Evolutionary conservation across 2,888 invertebrate genomes (phyloP), one percentile per base, ranked within the genome.

Genomic region (Masnerella sp.): DNA sequence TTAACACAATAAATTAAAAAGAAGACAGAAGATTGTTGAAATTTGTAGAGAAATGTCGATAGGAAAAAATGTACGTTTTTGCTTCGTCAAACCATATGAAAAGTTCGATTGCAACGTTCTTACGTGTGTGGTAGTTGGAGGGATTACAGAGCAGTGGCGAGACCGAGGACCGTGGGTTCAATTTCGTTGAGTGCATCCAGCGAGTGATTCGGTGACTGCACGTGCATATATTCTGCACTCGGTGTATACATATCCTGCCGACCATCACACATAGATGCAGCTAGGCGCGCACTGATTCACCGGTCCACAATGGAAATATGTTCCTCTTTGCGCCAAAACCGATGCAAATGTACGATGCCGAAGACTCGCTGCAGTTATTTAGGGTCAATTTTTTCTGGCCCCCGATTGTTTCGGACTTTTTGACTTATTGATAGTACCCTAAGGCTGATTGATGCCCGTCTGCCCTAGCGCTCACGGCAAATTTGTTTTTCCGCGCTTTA

Each of bases 171-270:
- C 79, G 79, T 79, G 78, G 82, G 83, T 86, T 87, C 86, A 87
- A 86, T 87, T 87, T 86, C 80, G 85, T 83, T 86, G 86, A 87
- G 87, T 87, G 87, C 87, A 85, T 80, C 82, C 81, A 79, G 78
- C 81, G 84, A 81, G 78, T 83, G 82, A 83, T 80, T 79, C 80
- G 75, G 62, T 61, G 54, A 59, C 58, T 59, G 47, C 58, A 28
- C 45, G 43, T 70, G 51, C 56, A 61, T 68, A 52, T 56, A 59
- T 67, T 67, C 56, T 47, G 32, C 45, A 56, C 25, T 64, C 40
- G 45, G 45, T 65, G 51, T 52, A 25, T 61, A 51, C 38, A 28
- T 43, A 49, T 34, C 36, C 42, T 14, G 28, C 30, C 18, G 52
- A 51, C 40, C 52, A 61, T 45, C 51, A 47, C 68, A 62, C 62